phyloP scores from a whole-genome alignment of 53 echinoderm and acorn worm species.

The Arbacia lixula region DNA sequence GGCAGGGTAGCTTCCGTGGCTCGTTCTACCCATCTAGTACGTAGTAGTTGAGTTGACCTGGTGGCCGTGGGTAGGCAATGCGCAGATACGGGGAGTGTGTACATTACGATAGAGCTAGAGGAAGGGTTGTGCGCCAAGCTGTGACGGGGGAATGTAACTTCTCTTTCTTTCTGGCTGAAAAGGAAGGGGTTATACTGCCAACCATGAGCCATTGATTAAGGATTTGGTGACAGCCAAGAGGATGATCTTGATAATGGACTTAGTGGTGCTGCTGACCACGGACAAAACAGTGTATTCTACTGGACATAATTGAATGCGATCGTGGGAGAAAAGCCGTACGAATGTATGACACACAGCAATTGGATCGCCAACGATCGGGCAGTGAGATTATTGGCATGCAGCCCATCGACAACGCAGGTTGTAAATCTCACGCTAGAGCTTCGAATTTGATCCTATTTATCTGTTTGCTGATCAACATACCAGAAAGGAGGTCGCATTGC shows the following conservation, averaged over 20 bases:
- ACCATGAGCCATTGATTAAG: slow-evolving; percentile 32
- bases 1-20: no score
- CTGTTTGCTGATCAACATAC: slow-evolving; percentile 19
- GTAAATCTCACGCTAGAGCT: neutral
- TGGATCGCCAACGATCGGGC: slow-evolving; percentile 45
- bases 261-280: slow-evolving; percentile 41
- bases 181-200: neutral
- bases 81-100: no score
- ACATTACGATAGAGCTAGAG: neutral
- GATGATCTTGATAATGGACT: slow-evolving; percentile 54
- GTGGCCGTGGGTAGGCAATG: no score
- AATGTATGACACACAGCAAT: slow-evolving; percentile 42
- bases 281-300: slow-evolving; percentile 41
- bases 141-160: slow-evolving; percentile 8
- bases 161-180: slow-evolving; percentile 4
- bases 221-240: slow-evolving; percentile 9
- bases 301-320: slow-evolving; percentile 15
- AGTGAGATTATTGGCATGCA: slow-evolving; percentile 48
- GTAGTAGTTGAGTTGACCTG: no score
- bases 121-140: slow-evolving; percentile 21
- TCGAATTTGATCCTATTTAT: slow-evolving; percentile 5
- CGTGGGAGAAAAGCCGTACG: slow-evolving; percentile 27
- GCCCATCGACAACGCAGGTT: slow-evolving; percentile 35
- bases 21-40: no score
- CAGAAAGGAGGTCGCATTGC: neutral